These are phyloP conservation scores for Neocloeon triangulifer DNA, from an alignment of 1,140 invertebrate genomes.

Conservation along the genomic window DNA sequence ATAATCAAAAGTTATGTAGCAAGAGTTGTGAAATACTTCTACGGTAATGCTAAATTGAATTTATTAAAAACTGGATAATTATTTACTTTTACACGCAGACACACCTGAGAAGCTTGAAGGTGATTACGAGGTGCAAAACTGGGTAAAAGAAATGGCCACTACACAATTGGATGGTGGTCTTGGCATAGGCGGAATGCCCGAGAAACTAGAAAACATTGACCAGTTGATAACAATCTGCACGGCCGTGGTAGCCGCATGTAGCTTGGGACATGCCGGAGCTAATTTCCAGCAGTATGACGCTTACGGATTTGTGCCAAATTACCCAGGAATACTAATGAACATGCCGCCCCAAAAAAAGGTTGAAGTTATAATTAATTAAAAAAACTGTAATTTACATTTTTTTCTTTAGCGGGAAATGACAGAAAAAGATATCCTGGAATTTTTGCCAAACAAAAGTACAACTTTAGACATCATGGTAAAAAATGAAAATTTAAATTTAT, in stretches of 20 bases:
- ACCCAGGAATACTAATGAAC: conserved; percentile 18
- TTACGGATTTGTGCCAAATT: conserved; percentile 25
- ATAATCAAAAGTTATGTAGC: conserved; percentile 21
- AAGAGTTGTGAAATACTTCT: conserved; percentile 19
- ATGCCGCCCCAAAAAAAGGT: conserved; percentile 19
- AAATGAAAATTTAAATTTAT: no score
- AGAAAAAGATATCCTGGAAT: conserved; percentile 17
- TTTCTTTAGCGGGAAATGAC: conserved; percentile 12
- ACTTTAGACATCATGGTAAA: conserved; percentile 24
- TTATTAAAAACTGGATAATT: no score
- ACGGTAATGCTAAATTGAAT: no score
- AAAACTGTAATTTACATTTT: no score
- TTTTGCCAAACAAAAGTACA: conserved; percentile 18
- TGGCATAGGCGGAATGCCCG: no score
- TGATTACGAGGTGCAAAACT: no score
- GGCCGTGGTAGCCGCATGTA: conserved; percentile 21
- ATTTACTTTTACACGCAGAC: no score
- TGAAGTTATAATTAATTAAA: no score
- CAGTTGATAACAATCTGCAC: conserved; percentile 17
- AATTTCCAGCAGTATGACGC: conserved; percentile 20
- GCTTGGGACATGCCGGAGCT: conserved; percentile 21
- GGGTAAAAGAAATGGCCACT: no score
- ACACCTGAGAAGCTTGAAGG: no score
- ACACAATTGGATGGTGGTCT: no score
- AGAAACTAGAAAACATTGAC: no score